Base-by-base conservation (phyloP, 2,113 vertebrate genomes). In the Nerophis ophidion region DNA sequence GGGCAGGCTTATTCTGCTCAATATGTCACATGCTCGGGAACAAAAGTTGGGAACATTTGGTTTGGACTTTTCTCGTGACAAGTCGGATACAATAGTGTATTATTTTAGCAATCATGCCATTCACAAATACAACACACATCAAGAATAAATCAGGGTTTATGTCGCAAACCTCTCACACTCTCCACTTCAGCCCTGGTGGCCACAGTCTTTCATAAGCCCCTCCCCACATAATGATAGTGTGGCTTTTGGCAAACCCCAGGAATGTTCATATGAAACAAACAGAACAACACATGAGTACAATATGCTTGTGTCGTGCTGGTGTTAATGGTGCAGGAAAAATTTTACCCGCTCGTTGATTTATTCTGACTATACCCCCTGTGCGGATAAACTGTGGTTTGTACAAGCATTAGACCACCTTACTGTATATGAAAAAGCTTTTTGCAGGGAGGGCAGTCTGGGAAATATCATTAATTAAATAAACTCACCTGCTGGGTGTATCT, bases 181-280 rank as follows among this genome's bases (percentile, higher is more conserved):
- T 74, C 62, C 74, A 44, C 72, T 71, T 68, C 71, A 79, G 77
- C 63, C 61, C 70, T 70, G 67, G 81, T 79, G 80, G 76, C 78
- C 76, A 3, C 59, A 47, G 67, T 45, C 76, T 87, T 85, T 84
- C 78, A 85, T 83, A 77, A 79, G 70, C 40, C 74, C 81, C 83
- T 72, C 35, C 74, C 81, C 83, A 83, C 83, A 85, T 81, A 79
- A 84, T 85, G 79, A 84, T 69, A 51, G 54, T 63, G 81, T 73
- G 85, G 80, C 72, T 77, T 72, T 54, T 63, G 75, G 63, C 72
- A 74, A 69, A 81, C 80, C 75, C 70, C 73, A 84, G 77, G 81
- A 84, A 84, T 87, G 71, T 76, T 71, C 60, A 62, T 72, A 78
- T 65, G 80, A 87, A 74, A 79, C 76, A 85, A 82, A 85, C 71